Evolutionary conservation across 2,888 invertebrate genomes (phyloP), one percentile per base, ranked within the genome.

Genomic region (Thera obeliscata): DNA sequence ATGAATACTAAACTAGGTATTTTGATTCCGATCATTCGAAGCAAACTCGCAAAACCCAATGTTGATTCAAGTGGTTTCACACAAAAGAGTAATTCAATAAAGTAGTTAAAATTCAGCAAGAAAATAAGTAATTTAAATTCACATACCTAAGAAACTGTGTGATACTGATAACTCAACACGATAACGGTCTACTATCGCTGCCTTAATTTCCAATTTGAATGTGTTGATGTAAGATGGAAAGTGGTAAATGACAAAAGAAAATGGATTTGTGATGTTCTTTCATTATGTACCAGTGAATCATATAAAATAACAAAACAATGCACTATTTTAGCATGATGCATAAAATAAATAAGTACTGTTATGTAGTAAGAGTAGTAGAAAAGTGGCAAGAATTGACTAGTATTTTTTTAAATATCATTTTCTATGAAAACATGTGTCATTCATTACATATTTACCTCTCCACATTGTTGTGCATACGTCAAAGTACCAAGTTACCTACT

Each of bases 201-300:
- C n/a, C 36, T 46, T 49, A 52, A 54, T 38, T 46, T 33, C 22
- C 3, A 38, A 58, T 49, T 54, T 62, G 57, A 57, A 66, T 66
- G 61, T 56, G 50, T 64, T 64, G 50, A 68, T 59, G 43, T 4
- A 9, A 46, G 64, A 64, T 67, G 41, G 50, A 57, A 62, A 22
- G 33, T 8, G 33, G 22, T 22, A 1, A 8, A 50, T 22, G 9
- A 35, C 22, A 2, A 48, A 38, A n/a, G n/a, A 38, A 38, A 22
- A 22, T 22, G 22, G 22, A 1, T 48, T 11, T 55, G 55, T 55
- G 38, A 2, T 11, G 12, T 38, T 5, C 2, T 38, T 38, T 38
- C 5, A 38, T 38, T 4, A 38, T 3, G 38, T 38, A 22, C 22
- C 38, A 38, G 38, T 54, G 52, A 52, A 52, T 61, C 60, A 57